Percentiles rank a stretch among this genome's conserved stretches.
phyloP scores from a whole-genome alignment of 2,113 vertebrate species.

The Notarius quadriscutis region DNA sequence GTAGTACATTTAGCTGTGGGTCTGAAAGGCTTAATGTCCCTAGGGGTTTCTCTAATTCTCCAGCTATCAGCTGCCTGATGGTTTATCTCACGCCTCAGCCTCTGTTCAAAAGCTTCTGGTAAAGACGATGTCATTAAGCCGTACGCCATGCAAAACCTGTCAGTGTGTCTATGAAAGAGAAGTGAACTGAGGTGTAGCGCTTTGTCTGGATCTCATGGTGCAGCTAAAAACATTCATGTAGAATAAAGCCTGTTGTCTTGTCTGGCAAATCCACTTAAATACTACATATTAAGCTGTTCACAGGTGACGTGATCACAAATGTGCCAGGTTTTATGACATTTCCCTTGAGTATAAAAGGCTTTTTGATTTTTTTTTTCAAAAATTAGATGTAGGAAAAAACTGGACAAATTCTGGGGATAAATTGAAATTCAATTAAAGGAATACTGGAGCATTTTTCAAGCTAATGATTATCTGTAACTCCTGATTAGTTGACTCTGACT shows the following conservation, averaged over 20 bases:
- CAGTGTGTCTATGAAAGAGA: background rate
- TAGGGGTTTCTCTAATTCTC: conserved; percentile 48
- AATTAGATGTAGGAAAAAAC: background rate
- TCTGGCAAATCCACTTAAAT: background rate
- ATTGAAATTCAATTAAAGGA: background rate
- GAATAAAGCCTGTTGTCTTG: background rate
- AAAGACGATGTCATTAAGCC: conserved; percentile 52
- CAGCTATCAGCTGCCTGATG: conserved; percentile 51
- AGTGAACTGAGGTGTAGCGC: background rate
- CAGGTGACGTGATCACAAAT: background rate
- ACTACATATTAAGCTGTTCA: background rate
- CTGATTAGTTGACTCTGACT: background rate
- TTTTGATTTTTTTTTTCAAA: background rate
- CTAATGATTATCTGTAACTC: background rate
- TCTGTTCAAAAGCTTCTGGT: conserved; percentile 48
- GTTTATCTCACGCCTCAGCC: conserved; percentile 46
- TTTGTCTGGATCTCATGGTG: conserved; percentile 10
- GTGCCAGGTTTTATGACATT: background rate
- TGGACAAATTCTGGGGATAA: background rate
- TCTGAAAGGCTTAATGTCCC: conserved; percentile 51
- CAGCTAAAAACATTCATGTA: background rate
- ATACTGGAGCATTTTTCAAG: background rate
- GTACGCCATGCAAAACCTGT: background rate
- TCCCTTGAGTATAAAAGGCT: background rate
- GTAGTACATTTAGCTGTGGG: conserved; percentile 49